These are phyloP conservation scores for Tachina grossa DNA, from an alignment of 2,888 invertebrate species.

Conservation along the genomic window DNA sequence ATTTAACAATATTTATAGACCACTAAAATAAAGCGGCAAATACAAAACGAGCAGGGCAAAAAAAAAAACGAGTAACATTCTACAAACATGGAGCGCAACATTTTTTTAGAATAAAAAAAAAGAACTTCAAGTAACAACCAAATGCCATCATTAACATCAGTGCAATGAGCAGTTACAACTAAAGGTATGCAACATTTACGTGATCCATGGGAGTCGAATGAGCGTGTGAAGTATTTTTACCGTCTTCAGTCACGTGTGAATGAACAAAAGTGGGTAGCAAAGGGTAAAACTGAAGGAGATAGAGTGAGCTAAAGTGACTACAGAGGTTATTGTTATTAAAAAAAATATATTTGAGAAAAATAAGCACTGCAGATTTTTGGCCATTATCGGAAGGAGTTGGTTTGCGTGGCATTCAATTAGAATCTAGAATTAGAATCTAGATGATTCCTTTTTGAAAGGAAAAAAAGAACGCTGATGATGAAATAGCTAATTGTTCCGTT, in stretches of 20 bases:
- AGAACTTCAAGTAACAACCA: constrained; percentile 13
- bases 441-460: too few relatives aligned
- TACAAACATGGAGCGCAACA: constrained; percentile 52
- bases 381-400: too few relatives aligned
- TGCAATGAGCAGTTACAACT: constrained; percentile 5
- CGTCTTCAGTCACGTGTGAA: too few relatives aligned
- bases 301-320: too few relatives aligned
- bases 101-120: not conserved
- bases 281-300: not conserved
- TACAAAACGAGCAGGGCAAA: constrained; percentile 19
- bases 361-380: too few relatives aligned
- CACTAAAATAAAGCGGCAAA: constrained; percentile 66
- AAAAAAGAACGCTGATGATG: too few relatives aligned
- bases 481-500: too few relatives aligned
- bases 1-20: constrained; percentile 72
- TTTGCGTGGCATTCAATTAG: too few relatives aligned
- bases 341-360: too few relatives aligned
- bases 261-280: not conserved
- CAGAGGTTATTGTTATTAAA: too few relatives aligned
- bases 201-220: not conserved
- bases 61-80: constrained; percentile 17
- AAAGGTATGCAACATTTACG: not conserved
- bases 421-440: too few relatives aligned
- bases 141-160: constrained; percentile 35
- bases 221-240: not conserved